A percentile compares a stretch with the other conserved stretches of the same genome.
These are phyloP conservation scores for Blennius ocellaris DNA, from an alignment of 2,113 vertebrate genomes.

Conservation along the genomic window DNA sequence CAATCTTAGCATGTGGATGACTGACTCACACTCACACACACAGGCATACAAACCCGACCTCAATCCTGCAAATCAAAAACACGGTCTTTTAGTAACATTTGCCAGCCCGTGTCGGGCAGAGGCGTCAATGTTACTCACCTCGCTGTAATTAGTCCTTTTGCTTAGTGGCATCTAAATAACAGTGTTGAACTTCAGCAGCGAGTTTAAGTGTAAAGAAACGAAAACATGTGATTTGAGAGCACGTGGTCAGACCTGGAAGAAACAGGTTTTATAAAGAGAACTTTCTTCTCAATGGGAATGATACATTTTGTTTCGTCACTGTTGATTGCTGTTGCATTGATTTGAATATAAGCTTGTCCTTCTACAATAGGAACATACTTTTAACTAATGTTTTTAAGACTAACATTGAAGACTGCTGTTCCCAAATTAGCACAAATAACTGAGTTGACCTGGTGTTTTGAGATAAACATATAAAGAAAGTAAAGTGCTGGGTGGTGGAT, in stretches of 20 bases:
- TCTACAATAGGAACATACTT: background rate
- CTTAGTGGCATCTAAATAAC: conserved; percentile 62
- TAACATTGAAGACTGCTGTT: background rate
- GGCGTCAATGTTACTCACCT: conserved; percentile 34
- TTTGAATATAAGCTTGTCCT: background rate
- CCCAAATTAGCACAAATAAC: background rate
- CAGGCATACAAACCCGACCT: background rate
- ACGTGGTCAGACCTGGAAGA: background rate
- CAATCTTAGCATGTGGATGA: conserved; percentile 51
- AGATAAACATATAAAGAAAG: background rate
- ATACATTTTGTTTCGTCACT: background rate
- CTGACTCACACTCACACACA: conserved; percentile 41
- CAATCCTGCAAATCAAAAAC: conserved; percentile 13
- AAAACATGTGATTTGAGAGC: conserved; percentile 8
- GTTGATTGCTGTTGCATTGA: background rate
- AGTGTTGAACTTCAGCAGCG: conserved; percentile 22
- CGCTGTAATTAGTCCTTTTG: conserved; percentile 68
- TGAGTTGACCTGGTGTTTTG: background rate
- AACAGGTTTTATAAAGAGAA: conserved; percentile 12
- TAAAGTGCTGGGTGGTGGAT: background rate
- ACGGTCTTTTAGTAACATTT: conserved; percentile 26
- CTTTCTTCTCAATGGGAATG: background rate
- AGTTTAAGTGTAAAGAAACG: conserved; percentile 59
- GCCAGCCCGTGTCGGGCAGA: conserved; percentile 15
- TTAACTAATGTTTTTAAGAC: background rate